phyloP scores from a whole-genome alignment of 2,888 invertebrate genomes.

The Epirrita christyi region DNA sequence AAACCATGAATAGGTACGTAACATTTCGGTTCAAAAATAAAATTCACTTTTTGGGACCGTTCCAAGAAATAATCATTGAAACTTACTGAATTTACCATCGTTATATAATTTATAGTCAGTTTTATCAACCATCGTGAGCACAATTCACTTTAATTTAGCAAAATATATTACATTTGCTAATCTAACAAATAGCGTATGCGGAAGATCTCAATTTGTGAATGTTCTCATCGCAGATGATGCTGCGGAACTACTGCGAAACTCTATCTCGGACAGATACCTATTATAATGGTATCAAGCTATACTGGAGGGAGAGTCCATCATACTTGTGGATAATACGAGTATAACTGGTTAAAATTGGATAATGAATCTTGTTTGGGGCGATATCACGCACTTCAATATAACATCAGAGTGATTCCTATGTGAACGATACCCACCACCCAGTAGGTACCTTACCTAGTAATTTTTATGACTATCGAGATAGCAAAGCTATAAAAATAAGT shows the following conservation, averaged over 20 bases:
- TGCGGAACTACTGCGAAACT: slow-evolving; percentile 15
- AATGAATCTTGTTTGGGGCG: slow-evolving; percentile 24
- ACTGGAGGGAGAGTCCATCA: slow-evolving; percentile 39
- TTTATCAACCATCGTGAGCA: slow-evolving; percentile 32
- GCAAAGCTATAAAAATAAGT: background rate
- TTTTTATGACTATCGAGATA: slow-evolving; percentile 5
- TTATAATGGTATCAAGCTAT: background rate
- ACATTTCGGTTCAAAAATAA: slow-evolving; percentile 27
- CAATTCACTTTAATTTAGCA: slow-evolving; percentile 6
- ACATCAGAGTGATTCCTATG: slow-evolving; percentile 11
- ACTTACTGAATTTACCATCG: slow-evolving; percentile 40
- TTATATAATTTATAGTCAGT: slow-evolving; percentile 36
- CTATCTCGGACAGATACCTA: slow-evolving; percentile 16
- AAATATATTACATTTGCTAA: slow-evolving; percentile 1
- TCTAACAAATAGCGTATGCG: slow-evolving; percentile 19
- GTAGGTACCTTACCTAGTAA: background rate
- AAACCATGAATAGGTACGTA: background rate
- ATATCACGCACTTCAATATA: slow-evolving; percentile 28
- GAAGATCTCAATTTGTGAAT: slow-evolving; percentile 19
- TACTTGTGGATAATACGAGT: slow-evolving; percentile 31
- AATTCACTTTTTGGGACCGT: slow-evolving; percentile 25
- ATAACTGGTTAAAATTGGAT: slow-evolving; percentile 36
- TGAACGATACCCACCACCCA: slow-evolving; percentile 11
- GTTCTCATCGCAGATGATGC: slow-evolving; percentile 24
- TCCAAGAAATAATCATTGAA: slow-evolving; percentile 28